Evolutionary conservation across 2,797 vertebrate species (phyloP).

Genomic region (Novumbra hubbsi): DNA sequence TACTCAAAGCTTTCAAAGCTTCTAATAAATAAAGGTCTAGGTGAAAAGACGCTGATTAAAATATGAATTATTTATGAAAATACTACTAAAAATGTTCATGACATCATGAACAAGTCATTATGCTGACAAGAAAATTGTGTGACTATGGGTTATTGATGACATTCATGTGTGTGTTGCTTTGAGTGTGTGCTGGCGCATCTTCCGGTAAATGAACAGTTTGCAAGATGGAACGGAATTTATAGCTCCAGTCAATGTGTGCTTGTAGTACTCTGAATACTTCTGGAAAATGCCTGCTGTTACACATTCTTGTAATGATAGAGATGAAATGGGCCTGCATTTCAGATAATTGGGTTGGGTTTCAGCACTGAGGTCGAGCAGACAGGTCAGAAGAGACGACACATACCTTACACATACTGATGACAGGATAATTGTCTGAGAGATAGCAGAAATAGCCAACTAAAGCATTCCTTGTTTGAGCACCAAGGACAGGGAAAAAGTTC

Average conservation of each 20-base stretch:
- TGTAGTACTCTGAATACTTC: conserved; percentile 7
- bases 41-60: conserved; percentile 65
- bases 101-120: conserved; percentile 60
- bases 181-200: too few relatives aligned
- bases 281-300: neutral
- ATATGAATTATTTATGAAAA: conserved; percentile 75
- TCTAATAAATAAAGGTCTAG: conserved; percentile 61
- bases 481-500: conserved; percentile 6
- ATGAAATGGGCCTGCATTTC: neutral
- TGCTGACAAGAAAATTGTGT: conserved; percentile 54
- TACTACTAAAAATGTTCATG: conserved; percentile 64
- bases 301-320: neutral
- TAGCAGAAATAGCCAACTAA: neutral
- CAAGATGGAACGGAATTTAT: neutral
- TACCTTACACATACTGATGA: neutral
- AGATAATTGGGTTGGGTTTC: neutral
- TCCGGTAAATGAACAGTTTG: neutral
- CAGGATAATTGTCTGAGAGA: neutral
- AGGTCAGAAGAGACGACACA: neutral
- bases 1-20: conserved; percentile 22
- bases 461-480: neutral
- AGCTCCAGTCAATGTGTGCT: neutral
- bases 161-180: neutral
- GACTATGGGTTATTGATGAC: conserved; percentile 29
- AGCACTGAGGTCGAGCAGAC: conserved; percentile 14